Evolutionary conservation across 2,113 vertebrate species (phyloP), one percentile per base, ranked within the genome.

Genomic region (Pituophis catenifer): DNA sequence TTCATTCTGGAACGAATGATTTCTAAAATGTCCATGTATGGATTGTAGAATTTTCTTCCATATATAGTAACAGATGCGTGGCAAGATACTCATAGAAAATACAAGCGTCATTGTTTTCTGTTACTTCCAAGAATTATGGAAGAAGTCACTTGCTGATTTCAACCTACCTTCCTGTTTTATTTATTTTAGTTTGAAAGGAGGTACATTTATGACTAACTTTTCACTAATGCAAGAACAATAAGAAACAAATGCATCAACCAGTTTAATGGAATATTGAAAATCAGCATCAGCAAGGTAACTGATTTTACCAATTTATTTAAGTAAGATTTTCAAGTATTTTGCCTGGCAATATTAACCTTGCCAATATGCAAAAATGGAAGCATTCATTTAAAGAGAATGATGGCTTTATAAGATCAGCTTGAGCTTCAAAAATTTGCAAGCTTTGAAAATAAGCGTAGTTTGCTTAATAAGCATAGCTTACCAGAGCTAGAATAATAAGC

Each of bases 231-330:
- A 94, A 94, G 62, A 95, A 95, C 86, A 96, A 94, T 86, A 59
- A 94, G 90, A 94, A 94, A 53, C 81, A 94, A 96, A 95, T 33
- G 8, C 85, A 95, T 94, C 87, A 38, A 95, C 93, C 94, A 95
- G 65, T 91, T 95, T 93, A 96, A 94, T 93, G 89, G 89, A 94
- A 89, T 52, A 95, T 2, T 94, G 86, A 92, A 95, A 95, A 86
- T 94, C 93, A 95, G 85, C 85, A 94, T 94, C 92, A 91, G 0
- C 88, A 88, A 21, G 93, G 44, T 95, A 95, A 94, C 52, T 91
- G 85, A 65, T 6, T 33, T 95, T 95, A 96, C 95, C 95, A 92
- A 95, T 93, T 93, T 33, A 90, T 91, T 93, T 91, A 95, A 95
- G 88, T 55, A 94, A 88, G 0, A 88, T 94, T 70, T 93, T 94